Percentiles rank a stretch among this genome's conserved stretches.
phyloP scores from a whole-genome alignment of 2,113 vertebrate genomes.

The Origma solitaria region DNA sequence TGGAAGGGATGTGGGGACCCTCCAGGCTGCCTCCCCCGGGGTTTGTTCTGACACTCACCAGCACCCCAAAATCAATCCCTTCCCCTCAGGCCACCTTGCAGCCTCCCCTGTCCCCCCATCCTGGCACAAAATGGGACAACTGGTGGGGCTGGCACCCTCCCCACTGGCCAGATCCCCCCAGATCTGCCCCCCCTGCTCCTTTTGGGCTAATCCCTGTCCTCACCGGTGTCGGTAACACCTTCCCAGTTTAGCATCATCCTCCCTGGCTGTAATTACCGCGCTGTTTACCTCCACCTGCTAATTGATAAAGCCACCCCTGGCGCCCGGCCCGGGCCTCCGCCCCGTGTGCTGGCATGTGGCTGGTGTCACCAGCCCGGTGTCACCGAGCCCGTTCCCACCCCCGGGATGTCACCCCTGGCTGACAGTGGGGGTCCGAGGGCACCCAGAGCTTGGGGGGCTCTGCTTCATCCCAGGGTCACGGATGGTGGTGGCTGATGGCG shows the following conservation, averaged over 20 bases:
- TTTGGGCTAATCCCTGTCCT: constrained; percentile 51
- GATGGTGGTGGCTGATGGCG: neutral
- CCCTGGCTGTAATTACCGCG: constrained; percentile 34
- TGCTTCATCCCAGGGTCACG: fast-evolving
- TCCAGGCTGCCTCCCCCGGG: neutral
- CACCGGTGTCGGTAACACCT: constrained; percentile 21
- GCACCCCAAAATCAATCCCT: neutral
- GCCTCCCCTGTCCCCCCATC: fast-evolving
- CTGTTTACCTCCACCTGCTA: constrained; percentile 62
- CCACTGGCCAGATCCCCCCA: too few species aligned
- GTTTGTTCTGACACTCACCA: neutral
- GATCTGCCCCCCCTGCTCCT: neutral
- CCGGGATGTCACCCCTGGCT: fast-evolving
- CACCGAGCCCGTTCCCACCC: fast-evolving
- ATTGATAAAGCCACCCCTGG: constrained; percentile 54
- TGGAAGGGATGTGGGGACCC: fast-evolving
- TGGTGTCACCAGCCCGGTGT: neutral
- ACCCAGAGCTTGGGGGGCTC: neutral
- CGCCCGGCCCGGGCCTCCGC: neutral
- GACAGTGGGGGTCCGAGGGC: fast-evolving
- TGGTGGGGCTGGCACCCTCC: fast-evolving
- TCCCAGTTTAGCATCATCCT: constrained; percentile 64
- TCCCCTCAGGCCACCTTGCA: fast-evolving
- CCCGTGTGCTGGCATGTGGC: neutral
- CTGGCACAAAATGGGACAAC: neutral